These are phyloP conservation scores for Teleogryllus occipitalis DNA, from an alignment of 1,140 invertebrate species.

Conservation along the genomic window DNA sequence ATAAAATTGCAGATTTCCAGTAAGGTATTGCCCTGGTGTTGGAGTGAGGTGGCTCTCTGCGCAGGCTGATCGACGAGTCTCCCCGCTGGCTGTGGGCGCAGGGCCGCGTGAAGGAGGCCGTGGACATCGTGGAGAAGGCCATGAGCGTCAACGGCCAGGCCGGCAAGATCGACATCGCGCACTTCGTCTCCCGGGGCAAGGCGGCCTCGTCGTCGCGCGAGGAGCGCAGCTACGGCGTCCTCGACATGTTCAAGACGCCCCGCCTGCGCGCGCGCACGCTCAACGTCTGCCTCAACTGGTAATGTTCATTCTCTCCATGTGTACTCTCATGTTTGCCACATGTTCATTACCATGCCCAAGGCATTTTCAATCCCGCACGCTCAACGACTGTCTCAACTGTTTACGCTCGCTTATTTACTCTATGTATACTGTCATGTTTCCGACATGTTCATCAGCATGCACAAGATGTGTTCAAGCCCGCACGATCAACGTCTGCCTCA, in stretches of 20 bases:
- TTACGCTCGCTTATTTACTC: no score
- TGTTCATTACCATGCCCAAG: no score
- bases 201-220: constrained; percentile 36
- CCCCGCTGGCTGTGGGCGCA: constrained; percentile 78
- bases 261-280: constrained; percentile 69
- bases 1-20: no score
- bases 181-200: constrained; percentile 51
- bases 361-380: no score
- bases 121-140: constrained; percentile 62
- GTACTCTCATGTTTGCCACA: no score
- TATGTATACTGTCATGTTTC: no score
- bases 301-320: no score
- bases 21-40: no score
- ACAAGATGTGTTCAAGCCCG: no score
- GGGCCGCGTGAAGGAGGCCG: constrained; percentile 57
- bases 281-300: constrained; percentile 75
- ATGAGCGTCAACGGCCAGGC: constrained; percentile 55
- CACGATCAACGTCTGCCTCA: no score
- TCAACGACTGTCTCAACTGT: no score
- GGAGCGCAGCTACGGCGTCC: constrained; percentile 42
- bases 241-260: constrained; percentile 69
- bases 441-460: no score
- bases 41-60: neutral
- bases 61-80: constrained; percentile 70
- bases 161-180: constrained; percentile 49